Conservation (phyloP, 2,888 invertebrate species). For the Hyalella azteca region DNA sequence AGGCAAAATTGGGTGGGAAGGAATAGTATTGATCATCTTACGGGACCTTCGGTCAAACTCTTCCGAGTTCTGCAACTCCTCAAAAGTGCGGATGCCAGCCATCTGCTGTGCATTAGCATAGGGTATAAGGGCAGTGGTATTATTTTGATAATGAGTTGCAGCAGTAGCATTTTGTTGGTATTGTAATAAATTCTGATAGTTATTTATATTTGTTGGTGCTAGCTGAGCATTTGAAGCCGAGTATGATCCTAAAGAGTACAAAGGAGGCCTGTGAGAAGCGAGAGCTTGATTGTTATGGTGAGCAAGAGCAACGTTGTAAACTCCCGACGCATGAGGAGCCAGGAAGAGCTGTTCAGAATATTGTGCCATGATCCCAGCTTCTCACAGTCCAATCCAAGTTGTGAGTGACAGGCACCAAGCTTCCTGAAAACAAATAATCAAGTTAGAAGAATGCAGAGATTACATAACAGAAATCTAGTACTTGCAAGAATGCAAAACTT, state of each 20-base stretch:
- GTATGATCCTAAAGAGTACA: constrained; percentile 4
- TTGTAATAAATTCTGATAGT: constrained; percentile 4
- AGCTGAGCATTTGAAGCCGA: not conserved
- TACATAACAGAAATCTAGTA: too few species aligned
- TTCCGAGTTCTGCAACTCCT: not conserved
- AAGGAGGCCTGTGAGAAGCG: not conserved
- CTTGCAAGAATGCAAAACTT: too few species aligned
- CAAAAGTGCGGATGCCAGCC: not conserved
- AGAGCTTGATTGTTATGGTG: not conserved
- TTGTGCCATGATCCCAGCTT: not conserved
- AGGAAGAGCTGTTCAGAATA: constrained; percentile 20
- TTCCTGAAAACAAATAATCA: not conserved
- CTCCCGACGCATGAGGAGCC: not conserved
- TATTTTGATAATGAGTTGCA: not conserved
- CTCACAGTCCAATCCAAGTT: not conserved
- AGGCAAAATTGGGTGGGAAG: not conserved
- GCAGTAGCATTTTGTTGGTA: constrained; percentile 20
- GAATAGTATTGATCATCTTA: not conserved
- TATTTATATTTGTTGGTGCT: not conserved
- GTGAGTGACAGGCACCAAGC: not conserved
- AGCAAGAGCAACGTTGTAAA: not conserved
- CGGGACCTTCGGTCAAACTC: not conserved
- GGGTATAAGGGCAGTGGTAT: not conserved
- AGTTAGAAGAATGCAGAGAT: too few species aligned
- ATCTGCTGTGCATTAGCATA: not conserved